A percentile compares a stretch with the other conserved stretches of the same genome.
Conservation (phyloP, 1,140 invertebrate species). For the Solenopsis fugax region DNA sequence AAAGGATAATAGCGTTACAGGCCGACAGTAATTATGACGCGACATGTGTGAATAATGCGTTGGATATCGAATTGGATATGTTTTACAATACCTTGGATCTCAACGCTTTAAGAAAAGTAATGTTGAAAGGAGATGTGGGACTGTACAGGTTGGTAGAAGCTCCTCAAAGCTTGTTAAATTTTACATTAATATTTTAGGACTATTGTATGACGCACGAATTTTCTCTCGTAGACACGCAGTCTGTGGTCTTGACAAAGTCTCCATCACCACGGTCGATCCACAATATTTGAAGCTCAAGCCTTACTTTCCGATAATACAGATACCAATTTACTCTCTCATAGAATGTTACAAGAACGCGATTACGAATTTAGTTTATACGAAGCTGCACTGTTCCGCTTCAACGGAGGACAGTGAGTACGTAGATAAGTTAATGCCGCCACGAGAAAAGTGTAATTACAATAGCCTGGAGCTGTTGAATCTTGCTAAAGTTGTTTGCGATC, state of each 20-base stretch:
- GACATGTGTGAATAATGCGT: constrained; percentile 70
- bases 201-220: constrained; percentile 9
- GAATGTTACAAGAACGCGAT: constrained; percentile 76
- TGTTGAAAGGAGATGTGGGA: constrained; percentile 70
- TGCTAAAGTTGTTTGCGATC: constrained; percentile 61
- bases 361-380: constrained; percentile 67
- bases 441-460: constrained; percentile 61
- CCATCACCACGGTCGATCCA: constrained; percentile 46
- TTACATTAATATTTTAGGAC: not conserved
- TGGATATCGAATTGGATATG: constrained; percentile 76
- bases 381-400: constrained; percentile 40
- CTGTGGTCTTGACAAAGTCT: constrained; percentile 76
- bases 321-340: constrained; percentile 79
- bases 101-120: constrained; percentile 80
- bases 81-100: constrained; percentile 79
- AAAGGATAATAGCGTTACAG: constrained; percentile 74
- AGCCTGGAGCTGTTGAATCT: constrained; percentile 75
- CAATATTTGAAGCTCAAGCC: constrained; percentile 46
- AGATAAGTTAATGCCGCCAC: constrained; percentile 21
- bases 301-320: constrained; percentile 76
- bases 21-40: constrained; percentile 50
- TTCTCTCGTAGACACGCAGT: constrained; percentile 72
- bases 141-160: constrained; percentile 61
- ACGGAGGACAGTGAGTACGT: constrained; percentile 42
- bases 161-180: not conserved